Evolutionary conservation across 2,113 vertebrate species (phyloP).

Genomic region (Neoarius graeffei): DNA sequence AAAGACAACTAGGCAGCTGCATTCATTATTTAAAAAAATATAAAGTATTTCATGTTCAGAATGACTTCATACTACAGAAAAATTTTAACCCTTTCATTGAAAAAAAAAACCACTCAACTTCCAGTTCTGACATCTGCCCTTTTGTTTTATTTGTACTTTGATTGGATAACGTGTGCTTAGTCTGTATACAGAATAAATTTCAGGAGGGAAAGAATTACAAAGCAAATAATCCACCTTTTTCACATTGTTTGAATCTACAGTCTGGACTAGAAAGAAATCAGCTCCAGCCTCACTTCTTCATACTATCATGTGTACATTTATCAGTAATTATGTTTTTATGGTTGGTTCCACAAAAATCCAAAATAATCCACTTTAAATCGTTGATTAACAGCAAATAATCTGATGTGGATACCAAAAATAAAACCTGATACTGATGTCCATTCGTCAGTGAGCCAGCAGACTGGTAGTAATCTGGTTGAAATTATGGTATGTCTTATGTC

Average conservation of each 20-base stretch:
- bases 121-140: background rate
- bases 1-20: background rate
- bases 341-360: background rate
- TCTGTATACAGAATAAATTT: background rate
- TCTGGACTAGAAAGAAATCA: background rate
- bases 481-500: background rate
- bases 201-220: background rate
- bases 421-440: too few relatives aligned
- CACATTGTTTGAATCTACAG: background rate
- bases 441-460: background rate
- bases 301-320: background rate
- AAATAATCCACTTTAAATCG: background rate
- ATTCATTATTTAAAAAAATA: background rate
- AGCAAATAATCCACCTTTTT: background rate
- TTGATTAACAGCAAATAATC: background rate
- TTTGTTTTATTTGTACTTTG: background rate
- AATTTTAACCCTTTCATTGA: background rate
- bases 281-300: background rate
- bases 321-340: background rate
- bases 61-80: background rate
- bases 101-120: background rate
- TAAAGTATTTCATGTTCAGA: background rate
- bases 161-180: background rate
- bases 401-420: background rate
- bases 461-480: background rate